Evolutionary conservation across 2,113 vertebrate genomes (phyloP), one percentile per base, ranked within the genome.

Genomic region (Noturus placidus): DNA sequence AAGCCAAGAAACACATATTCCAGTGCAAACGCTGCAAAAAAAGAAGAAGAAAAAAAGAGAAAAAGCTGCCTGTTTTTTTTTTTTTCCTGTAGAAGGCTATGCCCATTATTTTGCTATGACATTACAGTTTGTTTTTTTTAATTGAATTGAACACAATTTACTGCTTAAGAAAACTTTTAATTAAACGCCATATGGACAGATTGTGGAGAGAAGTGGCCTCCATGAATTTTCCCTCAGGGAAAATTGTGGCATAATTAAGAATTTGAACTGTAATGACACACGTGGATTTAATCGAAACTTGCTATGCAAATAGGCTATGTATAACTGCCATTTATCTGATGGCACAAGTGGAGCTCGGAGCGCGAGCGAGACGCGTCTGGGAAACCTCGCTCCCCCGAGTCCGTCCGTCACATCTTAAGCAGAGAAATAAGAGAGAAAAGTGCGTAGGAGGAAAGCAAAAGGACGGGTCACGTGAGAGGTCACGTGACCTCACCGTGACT

Each of bases 101-200:
- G 93, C 93, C 95, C 93, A 95, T 95, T 96, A 96, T 95, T 96
- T 94, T 93, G 92, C 93, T 92, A 93, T 95, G 94, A 95, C 95
- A 95, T 96, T 95, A 96, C 93, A 95, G 92, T 95, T 96, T 95
- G 95, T 96, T 95, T 96, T 95, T 96, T 96, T 95, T 95, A 95
- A 96, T 95, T 96, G 94, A 96, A 96, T 95, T 94, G 94, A 96
- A 96, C 94, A 94, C 94, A 95, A 95, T 96, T 95, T 96, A 95
- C 95, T 95, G 94, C 94, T 91, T 94, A 95, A 95, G 94, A 95
- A 96, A 96, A 96, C 94, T 96, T 96, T 96, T 96, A 96, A 96
- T 96, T 95, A 96, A 96, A 94, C 95, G 93, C 94, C 94, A 95
- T 95, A 95, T 94, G 95, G 95, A 95, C 94, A 95, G 93, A 95